Base-by-base conservation (phyloP, 1,140 invertebrate species). In the Nomia melanderi region DNA sequence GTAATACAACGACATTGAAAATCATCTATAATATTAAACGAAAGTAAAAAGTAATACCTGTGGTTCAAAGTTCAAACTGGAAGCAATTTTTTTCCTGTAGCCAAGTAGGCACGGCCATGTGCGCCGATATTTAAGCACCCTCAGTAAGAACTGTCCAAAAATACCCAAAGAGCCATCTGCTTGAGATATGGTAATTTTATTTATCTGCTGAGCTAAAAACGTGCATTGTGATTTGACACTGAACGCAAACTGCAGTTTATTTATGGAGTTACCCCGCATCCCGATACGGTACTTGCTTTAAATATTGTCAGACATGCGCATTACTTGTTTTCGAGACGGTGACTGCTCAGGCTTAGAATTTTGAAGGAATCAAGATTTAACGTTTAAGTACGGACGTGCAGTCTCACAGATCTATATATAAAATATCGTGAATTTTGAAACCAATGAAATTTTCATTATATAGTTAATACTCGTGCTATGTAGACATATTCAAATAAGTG, bases 51-150 rank as follows among this genome's bases (percentile, higher is more conserved):
- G 2, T 29, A 8, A n/a, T 64, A 64, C 31, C 60, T 54, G 47
- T 39, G 50, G 41, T 67, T 67, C 25, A 11, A 60, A 1, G 2
- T 31, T 29, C 11, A 12, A 47, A 63, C 36, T 14, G 57, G 29
- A 57, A 60, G n/a, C 14, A 60, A 62, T 17, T 31, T 81, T 75
- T 74, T 65, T 47, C 12, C 14, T 8, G 1, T 2, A 29, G 31
- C 53, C 41, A 53, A 83, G 82, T 72, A 29, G 64, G 60, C 23
- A 65, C 50, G 80, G 86, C 86, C 86, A 86, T 79, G 83, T 86
- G 86, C 59, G 41, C 64, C 65, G 23, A 71, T 62, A 63, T 66
- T 70, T 75, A 77, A 86, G 76, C 60, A 69, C 29, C 65, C 54
- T 50, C 64, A 2, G 44, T 29, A 73, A 84, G 82, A 84, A 79